phyloP scores from a whole-genome alignment of 2,888 invertebrate genomes.

The Idaea straminata region DNA sequence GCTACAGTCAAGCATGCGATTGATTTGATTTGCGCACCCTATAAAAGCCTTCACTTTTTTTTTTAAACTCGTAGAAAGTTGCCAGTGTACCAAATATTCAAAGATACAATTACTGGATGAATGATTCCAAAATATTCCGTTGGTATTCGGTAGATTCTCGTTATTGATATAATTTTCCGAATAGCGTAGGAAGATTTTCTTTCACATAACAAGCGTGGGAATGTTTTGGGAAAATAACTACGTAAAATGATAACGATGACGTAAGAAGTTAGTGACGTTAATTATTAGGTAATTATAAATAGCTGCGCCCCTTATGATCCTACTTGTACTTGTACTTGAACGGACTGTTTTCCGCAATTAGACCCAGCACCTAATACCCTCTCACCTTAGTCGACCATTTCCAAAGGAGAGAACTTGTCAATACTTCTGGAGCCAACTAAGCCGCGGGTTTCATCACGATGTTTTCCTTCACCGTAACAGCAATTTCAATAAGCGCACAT shows the following conservation, averaged over 20 bases:
- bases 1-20: no score
- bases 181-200: background rate
- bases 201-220: background rate
- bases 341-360: no score
- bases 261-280: background rate
- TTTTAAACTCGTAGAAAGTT: background rate
- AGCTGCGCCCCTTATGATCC: background rate
- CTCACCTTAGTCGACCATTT: no score
- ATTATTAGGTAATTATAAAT: background rate
- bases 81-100: background rate
- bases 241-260: background rate
- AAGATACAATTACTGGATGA: background rate
- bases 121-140: background rate
- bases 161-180: background rate
- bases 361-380: no score
- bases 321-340: no score
- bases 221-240: background rate
- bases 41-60: no score
- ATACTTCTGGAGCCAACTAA: no score
- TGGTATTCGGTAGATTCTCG: background rate
- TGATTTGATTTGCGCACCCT: no score
- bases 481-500: no score
- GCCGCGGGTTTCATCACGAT: no score
- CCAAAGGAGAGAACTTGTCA: no score
- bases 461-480: no score